Evolutionary conservation across 1,140 invertebrate genomes (phyloP).

Genomic region (Cecropterus lyciades): DNA sequence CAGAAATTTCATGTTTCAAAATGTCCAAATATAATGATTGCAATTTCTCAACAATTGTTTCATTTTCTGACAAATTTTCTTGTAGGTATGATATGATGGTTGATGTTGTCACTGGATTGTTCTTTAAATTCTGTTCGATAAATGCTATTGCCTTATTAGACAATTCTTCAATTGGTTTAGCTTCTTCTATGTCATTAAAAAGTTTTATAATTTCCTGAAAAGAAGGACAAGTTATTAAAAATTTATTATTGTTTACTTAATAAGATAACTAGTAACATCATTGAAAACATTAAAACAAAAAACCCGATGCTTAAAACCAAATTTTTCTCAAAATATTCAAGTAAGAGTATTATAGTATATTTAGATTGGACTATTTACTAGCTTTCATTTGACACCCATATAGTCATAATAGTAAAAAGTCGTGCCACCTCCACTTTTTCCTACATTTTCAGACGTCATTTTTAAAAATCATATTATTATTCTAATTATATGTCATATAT

Average conservation of each 20-base stretch:
- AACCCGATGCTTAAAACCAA: too few relatives aligned
- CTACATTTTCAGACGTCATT: too few relatives aligned
- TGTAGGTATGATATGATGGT: conserved; percentile 59
- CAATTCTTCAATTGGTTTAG: conserved; percentile 53
- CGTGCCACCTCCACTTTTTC: too few relatives aligned
- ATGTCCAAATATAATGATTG: conserved; percentile 64
- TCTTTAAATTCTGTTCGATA: conserved; percentile 64
- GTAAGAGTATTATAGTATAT: too few relatives aligned
- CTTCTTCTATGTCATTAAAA: conserved; percentile 56
- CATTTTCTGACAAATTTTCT: conserved; percentile 44
- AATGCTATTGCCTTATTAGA: conserved; percentile 55
- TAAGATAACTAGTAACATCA: too few relatives aligned
- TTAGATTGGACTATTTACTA: too few relatives aligned
- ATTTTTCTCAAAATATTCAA: too few relatives aligned
- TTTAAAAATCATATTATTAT: too few relatives aligned
- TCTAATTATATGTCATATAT: too few relatives aligned
- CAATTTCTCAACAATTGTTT: conserved; percentile 54
- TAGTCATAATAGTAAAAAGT: too few relatives aligned
- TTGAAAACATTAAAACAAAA: too few relatives aligned
- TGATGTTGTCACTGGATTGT: conserved; percentile 71
- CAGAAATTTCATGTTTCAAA: conserved; percentile 59
- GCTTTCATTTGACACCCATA: too few relatives aligned
- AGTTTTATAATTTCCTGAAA: conserved; percentile 66
- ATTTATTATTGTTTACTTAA: background rate
- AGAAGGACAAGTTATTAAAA: background rate